Percentiles rank a stretch among this genome's conserved stretches.
phyloP scores from a whole-genome alignment of 1,140 invertebrate species.

The Habropoda laboriosa region DNA sequence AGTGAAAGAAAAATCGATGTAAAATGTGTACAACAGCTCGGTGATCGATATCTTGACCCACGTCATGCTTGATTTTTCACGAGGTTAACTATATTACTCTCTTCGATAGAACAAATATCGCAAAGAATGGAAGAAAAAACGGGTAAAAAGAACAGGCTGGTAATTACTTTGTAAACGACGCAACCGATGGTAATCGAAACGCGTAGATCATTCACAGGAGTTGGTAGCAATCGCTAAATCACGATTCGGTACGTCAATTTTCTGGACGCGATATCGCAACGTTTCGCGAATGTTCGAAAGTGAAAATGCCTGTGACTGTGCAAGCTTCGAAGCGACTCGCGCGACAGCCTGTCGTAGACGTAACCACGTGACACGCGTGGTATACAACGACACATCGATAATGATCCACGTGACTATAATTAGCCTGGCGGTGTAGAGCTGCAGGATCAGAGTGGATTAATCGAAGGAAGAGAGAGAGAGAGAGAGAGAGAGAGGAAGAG shows the following conservation, averaged over 20 bases:
- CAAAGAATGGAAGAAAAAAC: not conserved
- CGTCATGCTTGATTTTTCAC: not conserved
- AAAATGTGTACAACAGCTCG: not conserved
- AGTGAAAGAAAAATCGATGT: too few relatives aligned
- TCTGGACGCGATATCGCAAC: slow-evolving; percentile 32
- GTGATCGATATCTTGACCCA: not conserved
- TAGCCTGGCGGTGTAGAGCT: slow-evolving; percentile 39
- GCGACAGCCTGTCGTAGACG: slow-evolving; percentile 29
- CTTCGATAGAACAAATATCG: not conserved
- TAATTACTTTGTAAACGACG: not conserved
- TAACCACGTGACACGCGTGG: not conserved
- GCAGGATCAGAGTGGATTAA: slow-evolving; percentile 31
- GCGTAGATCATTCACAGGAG: not conserved
- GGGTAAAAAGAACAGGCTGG: not conserved
- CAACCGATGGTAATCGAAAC: slow-evolving; percentile 16
- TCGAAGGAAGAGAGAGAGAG: not conserved
- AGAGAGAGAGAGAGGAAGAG: slow-evolving; percentile 13
- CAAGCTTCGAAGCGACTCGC: slow-evolving; percentile 27
- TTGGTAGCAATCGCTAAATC: slow-evolving; percentile 10
- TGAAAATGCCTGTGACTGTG: slow-evolving; percentile 61
- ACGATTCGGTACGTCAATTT: slow-evolving; percentile 6
- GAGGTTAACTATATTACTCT: not conserved
- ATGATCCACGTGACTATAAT: slow-evolving; percentile 65
- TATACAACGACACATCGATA: slow-evolving; percentile 40
- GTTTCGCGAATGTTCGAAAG: slow-evolving; percentile 54